Evolutionary conservation across 2,888 invertebrate genomes (phyloP).

Genomic region (Margaritifera margaritifera): DNA sequence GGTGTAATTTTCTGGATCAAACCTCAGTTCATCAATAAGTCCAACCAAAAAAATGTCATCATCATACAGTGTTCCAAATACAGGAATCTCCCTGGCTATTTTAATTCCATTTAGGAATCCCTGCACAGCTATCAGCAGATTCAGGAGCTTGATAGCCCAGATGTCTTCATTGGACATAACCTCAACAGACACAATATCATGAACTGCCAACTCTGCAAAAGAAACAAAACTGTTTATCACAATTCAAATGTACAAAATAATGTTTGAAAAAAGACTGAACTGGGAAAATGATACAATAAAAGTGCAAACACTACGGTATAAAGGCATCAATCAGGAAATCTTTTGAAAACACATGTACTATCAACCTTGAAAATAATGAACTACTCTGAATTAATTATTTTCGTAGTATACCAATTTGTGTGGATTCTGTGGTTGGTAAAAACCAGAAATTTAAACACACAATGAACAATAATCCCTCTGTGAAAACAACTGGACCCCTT

Average conservation of each 20-base stretch:
- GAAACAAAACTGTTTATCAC: constrained; percentile 11
- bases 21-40: constrained; percentile 66
- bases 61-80: constrained; percentile 66
- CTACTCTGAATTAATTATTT: too few relatives aligned
- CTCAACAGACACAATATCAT: constrained; percentile 56
- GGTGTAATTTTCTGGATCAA: constrained; percentile 60
- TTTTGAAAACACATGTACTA: too few relatives aligned
- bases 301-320: neutral
- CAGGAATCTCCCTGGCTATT: constrained; percentile 63
- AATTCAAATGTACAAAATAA: neutral
- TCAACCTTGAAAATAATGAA: too few relatives aligned
- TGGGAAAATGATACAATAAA: neutral
- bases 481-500: too few relatives aligned
- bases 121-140: constrained; percentile 52
- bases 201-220: constrained; percentile 63
- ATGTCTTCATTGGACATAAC: constrained; percentile 64
- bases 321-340: neutral
- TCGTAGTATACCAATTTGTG: too few relatives aligned
- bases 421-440: too few relatives aligned
- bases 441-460: too few relatives aligned
- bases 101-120: constrained; percentile 49
- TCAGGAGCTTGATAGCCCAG: constrained; percentile 64
- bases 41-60: constrained; percentile 63
- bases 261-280: neutral
- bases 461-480: too few relatives aligned